Evolutionary conservation across 2,113 vertebrate genomes (phyloP).

Genomic region (Takifugu flavidus): DNA sequence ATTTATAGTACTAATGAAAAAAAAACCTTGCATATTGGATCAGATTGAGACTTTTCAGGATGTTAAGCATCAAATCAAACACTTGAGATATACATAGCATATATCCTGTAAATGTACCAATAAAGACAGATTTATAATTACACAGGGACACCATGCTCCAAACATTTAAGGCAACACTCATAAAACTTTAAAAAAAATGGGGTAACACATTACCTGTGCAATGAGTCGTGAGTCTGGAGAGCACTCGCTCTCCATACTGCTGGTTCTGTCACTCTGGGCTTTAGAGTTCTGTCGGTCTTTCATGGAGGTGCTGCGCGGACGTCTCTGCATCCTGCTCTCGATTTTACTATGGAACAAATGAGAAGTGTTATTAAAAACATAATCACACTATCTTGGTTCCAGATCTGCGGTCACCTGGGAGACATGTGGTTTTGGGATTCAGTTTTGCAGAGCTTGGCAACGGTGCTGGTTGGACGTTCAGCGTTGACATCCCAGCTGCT

Average conservation of each 20-base stretch:
- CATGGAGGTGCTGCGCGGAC: slow-evolving; percentile 77
- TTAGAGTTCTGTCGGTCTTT: slow-evolving; percentile 78
- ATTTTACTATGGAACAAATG: slow-evolving; percentile 58
- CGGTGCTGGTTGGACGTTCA: slow-evolving; percentile 63
- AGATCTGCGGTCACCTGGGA: slow-evolving; percentile 64
- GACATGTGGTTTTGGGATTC: slow-evolving; percentile 78
- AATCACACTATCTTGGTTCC: not conserved
- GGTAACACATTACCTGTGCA: slow-evolving; percentile 58
- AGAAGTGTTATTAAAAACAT: not conserved
- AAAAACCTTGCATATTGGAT: no score
- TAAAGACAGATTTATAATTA: no score
- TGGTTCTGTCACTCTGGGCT: slow-evolving; percentile 71
- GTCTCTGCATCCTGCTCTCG: slow-evolving; percentile 68
- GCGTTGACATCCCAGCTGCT: slow-evolving; percentile 68
- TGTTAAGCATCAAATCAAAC: no score
- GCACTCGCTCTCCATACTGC: slow-evolving; percentile 77
- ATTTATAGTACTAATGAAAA: no score
- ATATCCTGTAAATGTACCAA: no score
- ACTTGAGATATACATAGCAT: no score
- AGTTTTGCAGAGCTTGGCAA: slow-evolving; percentile 72
- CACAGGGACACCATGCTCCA: no score
- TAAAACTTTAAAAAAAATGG: no score
- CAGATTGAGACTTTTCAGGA: no score
- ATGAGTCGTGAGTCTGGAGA: slow-evolving; percentile 67
- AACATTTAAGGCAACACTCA: no score